A percentile compares a stretch with the other conserved stretches of the same genome.
Conservation (phyloP, 2,113 vertebrate genomes). For the Campylorhamphus procurvoides region DNA sequence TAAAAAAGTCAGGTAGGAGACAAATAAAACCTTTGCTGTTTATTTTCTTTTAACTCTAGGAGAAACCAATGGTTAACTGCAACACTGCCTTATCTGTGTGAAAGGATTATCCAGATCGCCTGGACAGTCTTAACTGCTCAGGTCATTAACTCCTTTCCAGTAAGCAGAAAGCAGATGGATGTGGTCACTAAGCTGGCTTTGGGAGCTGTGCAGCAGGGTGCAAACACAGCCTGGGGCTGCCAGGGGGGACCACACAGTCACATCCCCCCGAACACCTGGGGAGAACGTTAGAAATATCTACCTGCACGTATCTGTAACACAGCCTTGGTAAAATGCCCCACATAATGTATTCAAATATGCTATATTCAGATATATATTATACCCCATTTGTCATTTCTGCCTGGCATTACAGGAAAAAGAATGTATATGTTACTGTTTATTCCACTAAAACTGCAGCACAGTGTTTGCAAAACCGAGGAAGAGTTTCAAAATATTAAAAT, state of each 20-base stretch:
- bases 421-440: fast-evolving
- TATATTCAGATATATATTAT: neutral
- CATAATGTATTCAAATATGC: neutral
- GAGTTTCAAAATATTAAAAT: neutral
- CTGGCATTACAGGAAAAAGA: neutral
- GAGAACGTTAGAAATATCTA: neutral
- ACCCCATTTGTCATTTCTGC: neutral
- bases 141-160: conserved; percentile 53
- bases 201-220: neutral
- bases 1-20: fast-evolving
- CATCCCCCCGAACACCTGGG: neutral
- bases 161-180: neutral
- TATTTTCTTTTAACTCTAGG: neutral
- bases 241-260: neutral
- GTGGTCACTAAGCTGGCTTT: neutral
- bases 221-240: neutral
- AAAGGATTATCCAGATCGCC: conserved; percentile 43
- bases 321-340: neutral
- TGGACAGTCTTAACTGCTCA: conserved; percentile 21
- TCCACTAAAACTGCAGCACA: neutral
- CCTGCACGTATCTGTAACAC: neutral
- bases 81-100: neutral
- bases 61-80: neutral
- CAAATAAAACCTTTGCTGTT: neutral
- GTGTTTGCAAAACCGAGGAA: neutral